Percentiles rank a stretch among this genome's conserved stretches.
Conservation (phyloP, 1,140 invertebrate species). For the Lucilia cuprina region DNA sequence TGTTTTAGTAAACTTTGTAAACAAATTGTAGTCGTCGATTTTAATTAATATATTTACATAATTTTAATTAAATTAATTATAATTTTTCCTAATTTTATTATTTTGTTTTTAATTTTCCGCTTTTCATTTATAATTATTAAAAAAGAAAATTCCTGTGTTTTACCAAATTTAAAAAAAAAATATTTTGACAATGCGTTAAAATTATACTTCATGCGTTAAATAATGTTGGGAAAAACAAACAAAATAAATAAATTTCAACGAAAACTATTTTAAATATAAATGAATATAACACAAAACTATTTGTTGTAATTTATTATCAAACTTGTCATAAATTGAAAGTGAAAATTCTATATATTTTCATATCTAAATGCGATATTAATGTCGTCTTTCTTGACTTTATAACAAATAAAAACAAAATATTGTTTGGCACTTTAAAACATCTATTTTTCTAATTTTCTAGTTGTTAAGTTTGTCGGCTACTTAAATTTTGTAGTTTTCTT, state of each 20-base stretch:
- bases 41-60: not conserved
- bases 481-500: too few species aligned
- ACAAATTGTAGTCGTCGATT: not conserved
- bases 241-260: not conserved
- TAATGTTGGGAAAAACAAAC: not conserved
- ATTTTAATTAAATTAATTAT: too few species aligned
- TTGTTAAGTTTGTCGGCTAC: too few species aligned
- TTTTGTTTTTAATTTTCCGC: not conserved
- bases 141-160: not conserved
- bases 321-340: conserved; percentile 2
- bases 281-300: not conserved
- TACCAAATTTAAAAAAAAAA: not conserved
- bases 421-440: not conserved
- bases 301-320: not conserved
- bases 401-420: not conserved
- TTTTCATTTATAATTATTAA: not conserved
- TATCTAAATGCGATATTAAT: too few species aligned
- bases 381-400: not conserved
- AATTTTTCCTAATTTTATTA: too few species aligned
- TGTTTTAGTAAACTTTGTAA: not conserved
- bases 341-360: not conserved
- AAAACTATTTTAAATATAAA: not conserved
- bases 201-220: not conserved
- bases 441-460: not conserved
- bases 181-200: not conserved